phyloP scores from a whole-genome alignment of 2,888 invertebrate genomes.

The Troilus luridus region DNA sequence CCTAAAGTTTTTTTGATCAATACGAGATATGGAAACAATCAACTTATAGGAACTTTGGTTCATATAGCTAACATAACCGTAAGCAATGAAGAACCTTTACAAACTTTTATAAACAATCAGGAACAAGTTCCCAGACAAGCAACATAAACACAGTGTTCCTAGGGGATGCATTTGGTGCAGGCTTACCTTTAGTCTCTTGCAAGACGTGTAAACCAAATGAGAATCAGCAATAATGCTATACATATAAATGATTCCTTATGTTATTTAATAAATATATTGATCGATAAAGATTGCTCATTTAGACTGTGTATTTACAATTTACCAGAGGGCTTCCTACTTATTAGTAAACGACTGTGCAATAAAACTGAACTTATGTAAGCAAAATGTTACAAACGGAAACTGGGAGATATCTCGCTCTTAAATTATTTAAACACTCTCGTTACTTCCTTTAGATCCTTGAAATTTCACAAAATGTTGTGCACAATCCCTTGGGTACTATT shows the following conservation, averaged over 20 bases:
- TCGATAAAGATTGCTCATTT: background rate
- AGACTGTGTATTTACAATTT: background rate
- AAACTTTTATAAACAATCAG: too few relatives aligned
- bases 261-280: background rate
- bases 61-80: too few relatives aligned
- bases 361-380: background rate
- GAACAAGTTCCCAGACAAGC: too few relatives aligned
- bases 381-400: background rate
- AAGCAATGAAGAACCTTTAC: too few relatives aligned
- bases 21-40: too few relatives aligned
- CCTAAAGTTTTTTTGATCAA: too few relatives aligned
- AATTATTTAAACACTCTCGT: background rate
- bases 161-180: too few relatives aligned
- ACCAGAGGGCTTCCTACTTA: background rate
- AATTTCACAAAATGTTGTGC: background rate
- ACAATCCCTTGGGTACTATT: background rate
- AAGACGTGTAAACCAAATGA: too few relatives aligned
- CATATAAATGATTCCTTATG: background rate
- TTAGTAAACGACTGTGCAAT: background rate
- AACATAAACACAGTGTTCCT: too few relatives aligned
- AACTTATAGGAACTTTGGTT: too few relatives aligned
- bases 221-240: background rate
- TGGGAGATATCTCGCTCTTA: background rate
- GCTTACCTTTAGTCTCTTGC: too few relatives aligned
- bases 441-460: background rate